phyloP scores from a whole-genome alignment of 2,888 invertebrate genomes.

The Bombylius discolor region DNA sequence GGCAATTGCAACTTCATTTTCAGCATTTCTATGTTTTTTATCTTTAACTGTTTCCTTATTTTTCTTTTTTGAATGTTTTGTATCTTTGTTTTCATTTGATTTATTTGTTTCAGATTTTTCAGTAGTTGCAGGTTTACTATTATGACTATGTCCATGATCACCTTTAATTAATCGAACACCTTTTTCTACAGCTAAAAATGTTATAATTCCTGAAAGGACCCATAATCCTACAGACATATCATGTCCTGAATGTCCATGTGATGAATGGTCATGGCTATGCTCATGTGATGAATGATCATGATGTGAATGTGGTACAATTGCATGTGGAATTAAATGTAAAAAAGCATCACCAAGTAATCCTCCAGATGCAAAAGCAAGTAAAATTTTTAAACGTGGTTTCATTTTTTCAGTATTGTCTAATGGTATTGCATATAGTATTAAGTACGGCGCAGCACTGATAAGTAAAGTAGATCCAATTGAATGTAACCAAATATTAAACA shows the following conservation, averaged over 20 bases:
- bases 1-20: slow-evolving; percentile 58
- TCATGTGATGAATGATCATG: slow-evolving; percentile 17
- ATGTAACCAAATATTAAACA: slow-evolving; percentile 53
- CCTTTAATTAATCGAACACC: slow-evolving; percentile 75
- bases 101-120: slow-evolving; percentile 5
- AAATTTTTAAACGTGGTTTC: slow-evolving; percentile 75
- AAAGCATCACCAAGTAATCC: slow-evolving; percentile 97
- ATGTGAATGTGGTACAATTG: slow-evolving; percentile 48
- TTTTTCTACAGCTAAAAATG: slow-evolving; percentile 90
- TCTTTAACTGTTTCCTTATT: slow-evolving; percentile 35
- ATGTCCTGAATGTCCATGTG: slow-evolving; percentile 41
- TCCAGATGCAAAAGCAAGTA: slow-evolving; percentile 87
- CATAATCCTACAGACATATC: slow-evolving; percentile 89
- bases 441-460: slow-evolving; percentile 89
- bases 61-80: slow-evolving; percentile 19
- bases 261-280: not conserved
- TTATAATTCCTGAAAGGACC: slow-evolving; percentile 85
- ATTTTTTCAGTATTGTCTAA: slow-evolving; percentile 74
- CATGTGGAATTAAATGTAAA: slow-evolving; percentile 96
- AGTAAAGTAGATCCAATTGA: slow-evolving; percentile 83
- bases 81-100: slow-evolving; percentile 20
- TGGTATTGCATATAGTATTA: slow-evolving; percentile 86
- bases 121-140: slow-evolving; percentile 15
- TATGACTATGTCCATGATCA: slow-evolving; percentile 64
- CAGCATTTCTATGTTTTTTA: slow-evolving; percentile 33